Percentiles rank a stretch among this genome's conserved stretches.
phyloP scores from a whole-genome alignment of 92 coral and sea anemone species.

The Diadumene lineata region DNA sequence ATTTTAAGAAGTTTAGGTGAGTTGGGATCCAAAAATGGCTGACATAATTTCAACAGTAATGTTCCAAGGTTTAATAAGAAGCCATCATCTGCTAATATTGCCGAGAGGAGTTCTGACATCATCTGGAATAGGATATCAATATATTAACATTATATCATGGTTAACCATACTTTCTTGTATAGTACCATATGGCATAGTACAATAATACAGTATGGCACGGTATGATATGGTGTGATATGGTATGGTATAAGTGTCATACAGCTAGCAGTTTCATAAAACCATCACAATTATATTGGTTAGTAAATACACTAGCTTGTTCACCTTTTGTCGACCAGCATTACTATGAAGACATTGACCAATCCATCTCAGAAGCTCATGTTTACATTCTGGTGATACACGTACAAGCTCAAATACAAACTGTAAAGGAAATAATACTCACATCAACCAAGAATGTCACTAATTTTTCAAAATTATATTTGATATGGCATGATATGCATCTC shows the following conservation, averaged over 20 bases:
- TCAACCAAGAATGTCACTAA: background rate
- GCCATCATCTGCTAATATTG: conserved; percentile 83
- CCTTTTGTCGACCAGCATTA: conserved; percentile 83
- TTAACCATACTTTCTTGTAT: too few relatives aligned
- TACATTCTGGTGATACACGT: conserved; percentile 61
- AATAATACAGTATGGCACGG: too few relatives aligned
- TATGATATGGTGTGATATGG: too few relatives aligned
- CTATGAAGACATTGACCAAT: conserved; percentile 86
- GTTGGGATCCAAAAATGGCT: conserved; percentile 78
- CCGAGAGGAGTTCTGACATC: conserved; percentile 76
- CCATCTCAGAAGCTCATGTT: conserved; percentile 81
- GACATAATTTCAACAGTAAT: conserved; percentile 71
- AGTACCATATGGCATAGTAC: too few relatives aligned
- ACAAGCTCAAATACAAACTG: conserved; percentile 70
- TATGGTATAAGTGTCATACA: too few relatives aligned
- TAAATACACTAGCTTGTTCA: conserved; percentile 5
- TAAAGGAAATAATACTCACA: background rate
- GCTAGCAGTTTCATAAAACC: too few relatives aligned
- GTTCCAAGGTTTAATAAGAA: conserved; percentile 90
- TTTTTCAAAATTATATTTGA: background rate
- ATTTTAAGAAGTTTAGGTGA: conserved; percentile 83
- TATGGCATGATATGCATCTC: too few relatives aligned
- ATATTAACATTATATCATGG: background rate
- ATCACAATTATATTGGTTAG: too few relatives aligned
- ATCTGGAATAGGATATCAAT: conserved; percentile 44